Evolutionary conservation across 2,113 vertebrate genomes (phyloP), one percentile per base, ranked within the genome.

Genomic region (Xiphias gladius): DNA sequence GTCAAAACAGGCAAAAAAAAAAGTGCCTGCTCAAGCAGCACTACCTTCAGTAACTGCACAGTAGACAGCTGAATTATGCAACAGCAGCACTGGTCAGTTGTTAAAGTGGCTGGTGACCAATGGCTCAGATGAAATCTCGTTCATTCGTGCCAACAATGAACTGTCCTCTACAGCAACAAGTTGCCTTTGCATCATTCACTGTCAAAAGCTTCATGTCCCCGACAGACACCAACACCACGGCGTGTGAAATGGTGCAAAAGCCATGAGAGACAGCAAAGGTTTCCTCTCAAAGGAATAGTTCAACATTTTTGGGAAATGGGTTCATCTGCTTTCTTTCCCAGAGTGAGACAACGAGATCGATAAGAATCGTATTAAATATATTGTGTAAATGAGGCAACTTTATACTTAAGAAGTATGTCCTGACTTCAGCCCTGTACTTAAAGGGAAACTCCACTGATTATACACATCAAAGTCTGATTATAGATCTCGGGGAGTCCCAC

Each of bases 211-310:
- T 59, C 24, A 30, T 11, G 32, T 3, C 39, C 35, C 32, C 50
- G 12, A 43, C 32, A 32, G 10, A 70, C 37, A 70, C 66, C 57
- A 62, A 43, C 4, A 72, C 28, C 19, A 26, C 26, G 26, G 75
- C 50, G 24, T 9, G 13, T 24, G 28, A 58, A 16, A 75, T 48
- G 41, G 8, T 37, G 62, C 72, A 64, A 7, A 24, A 82, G 76
- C 79, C 63, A 52, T 7, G 8, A 73, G 32, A 73, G 17, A 50
- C 24, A 5, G 50, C 10, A 12, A 22, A 50, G 77, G 24, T 64
- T 37, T 11, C 4, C 2, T 41, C 17, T 75, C 8, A 14, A 9
- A 55, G 26, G 10, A 30, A 32, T 0, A 52, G 57, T 65, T 57
- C 13, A 61, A 28, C 41, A 54, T 32, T n/a, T n/a, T 19, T 2